phyloP scores from a whole-genome alignment of 2,113 vertebrate species.

The Platichthys stellatus region DNA sequence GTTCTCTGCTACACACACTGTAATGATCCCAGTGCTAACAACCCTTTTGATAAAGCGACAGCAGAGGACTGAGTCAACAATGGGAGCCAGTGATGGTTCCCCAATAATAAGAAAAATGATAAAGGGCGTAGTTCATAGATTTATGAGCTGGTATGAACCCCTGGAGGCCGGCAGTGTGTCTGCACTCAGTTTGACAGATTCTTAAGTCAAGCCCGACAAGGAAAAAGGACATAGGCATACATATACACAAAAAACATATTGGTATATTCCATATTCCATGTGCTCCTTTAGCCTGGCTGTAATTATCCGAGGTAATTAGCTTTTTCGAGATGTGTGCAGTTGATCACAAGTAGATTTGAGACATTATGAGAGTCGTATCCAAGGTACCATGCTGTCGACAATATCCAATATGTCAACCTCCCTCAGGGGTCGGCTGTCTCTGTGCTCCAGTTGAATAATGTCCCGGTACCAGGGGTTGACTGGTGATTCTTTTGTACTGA shows the following conservation, averaged over 20 bases:
- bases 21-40: slow-evolving; percentile 26
- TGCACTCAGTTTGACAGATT: slow-evolving; percentile 61
- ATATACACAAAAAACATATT: slow-evolving; percentile 60
- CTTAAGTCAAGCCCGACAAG: slow-evolving; percentile 46
- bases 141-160: slow-evolving; percentile 66
- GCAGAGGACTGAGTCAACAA: slow-evolving; percentile 33
- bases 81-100: slow-evolving; percentile 19
- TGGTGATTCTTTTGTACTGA: slow-evolving; percentile 65
- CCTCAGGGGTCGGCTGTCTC: slow-evolving; percentile 57
- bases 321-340: slow-evolving; percentile 49
- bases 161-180: slow-evolving; percentile 41
- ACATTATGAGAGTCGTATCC: slow-evolving; percentile 48
- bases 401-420: slow-evolving; percentile 64
- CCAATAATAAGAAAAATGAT: slow-evolving; percentile 66
- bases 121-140: slow-evolving; percentile 63
- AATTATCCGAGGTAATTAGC: slow-evolving; percentile 56
- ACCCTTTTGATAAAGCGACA: slow-evolving; percentile 20
- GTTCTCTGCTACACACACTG: not conserved
- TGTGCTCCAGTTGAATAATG: slow-evolving; percentile 67
- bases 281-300: slow-evolving; percentile 20
- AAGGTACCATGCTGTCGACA: slow-evolving; percentile 53
- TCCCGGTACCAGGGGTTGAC: slow-evolving; percentile 50
- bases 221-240: slow-evolving; percentile 46
- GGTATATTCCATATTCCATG: slow-evolving; percentile 30
- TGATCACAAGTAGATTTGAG: slow-evolving; percentile 55